Evolutionary conservation across 2,113 vertebrate genomes (phyloP).

Genomic region (Chamaetylas fuelleborni): DNA sequence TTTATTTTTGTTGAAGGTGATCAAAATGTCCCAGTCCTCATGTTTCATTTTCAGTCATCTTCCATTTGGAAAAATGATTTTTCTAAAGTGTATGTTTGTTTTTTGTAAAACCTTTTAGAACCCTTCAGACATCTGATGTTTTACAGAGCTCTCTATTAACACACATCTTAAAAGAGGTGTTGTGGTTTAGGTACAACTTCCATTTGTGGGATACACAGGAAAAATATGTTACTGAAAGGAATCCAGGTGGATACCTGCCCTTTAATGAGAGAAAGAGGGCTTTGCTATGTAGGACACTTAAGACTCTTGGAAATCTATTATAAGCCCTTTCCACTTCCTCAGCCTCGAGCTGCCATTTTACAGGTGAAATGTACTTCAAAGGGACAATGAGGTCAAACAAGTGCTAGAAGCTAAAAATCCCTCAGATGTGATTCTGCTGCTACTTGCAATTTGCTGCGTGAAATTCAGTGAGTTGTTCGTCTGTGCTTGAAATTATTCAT

Average conservation of each 20-base stretch:
- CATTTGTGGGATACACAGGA: neutral
- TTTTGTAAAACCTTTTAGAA: neutral
- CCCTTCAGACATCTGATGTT: neutral
- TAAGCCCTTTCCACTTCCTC: neutral
- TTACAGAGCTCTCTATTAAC: neutral
- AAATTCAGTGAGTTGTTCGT: neutral
- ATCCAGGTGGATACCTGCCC: neutral
- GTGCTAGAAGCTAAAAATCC: neutral
- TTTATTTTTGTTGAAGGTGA: neutral
- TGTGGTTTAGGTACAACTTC: neutral
- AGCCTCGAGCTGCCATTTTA: neutral
- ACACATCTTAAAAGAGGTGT: neutral
- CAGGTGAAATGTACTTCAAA: slow-evolving; percentile 24
- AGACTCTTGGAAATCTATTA: neutral
- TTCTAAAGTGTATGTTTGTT: neutral
- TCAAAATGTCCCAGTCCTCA: neutral
- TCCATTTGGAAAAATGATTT: neutral
- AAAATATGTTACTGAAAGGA: neutral
- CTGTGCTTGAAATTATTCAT: neutral
- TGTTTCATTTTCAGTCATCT: neutral
- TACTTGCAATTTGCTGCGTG: neutral
- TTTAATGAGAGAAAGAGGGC: neutral
- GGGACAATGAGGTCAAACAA: neutral
- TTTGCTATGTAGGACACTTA: neutral
- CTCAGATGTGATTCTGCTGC: neutral